phyloP scores from a whole-genome alignment of 2,797 vertebrate species.

The Danionella dracula region DNA sequence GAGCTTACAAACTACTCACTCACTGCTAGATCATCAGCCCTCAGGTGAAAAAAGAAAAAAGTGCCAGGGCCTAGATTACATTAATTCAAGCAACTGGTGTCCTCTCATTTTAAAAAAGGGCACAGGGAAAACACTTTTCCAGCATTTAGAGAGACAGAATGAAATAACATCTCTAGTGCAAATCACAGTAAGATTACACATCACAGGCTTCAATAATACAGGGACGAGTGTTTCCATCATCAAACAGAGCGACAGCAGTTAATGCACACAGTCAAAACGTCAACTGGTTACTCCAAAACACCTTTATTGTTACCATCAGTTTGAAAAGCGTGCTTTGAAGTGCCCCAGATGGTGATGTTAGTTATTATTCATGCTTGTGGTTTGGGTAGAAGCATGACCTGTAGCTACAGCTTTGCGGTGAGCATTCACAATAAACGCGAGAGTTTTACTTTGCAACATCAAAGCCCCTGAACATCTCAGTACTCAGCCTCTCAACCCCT shows the following conservation, averaged over 20 bases:
- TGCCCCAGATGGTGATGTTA: conserved; percentile 66
- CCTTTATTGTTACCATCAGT: conserved; percentile 66
- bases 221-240: neutral
- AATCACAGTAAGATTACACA: conserved; percentile 12
- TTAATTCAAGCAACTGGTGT: conserved; percentile 35
- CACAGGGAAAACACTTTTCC: neutral
- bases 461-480: conserved; percentile 40
- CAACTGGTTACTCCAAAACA: conserved; percentile 63
- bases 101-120: neutral
- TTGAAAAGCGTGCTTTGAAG: conserved; percentile 69
- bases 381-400: conserved; percentile 65
- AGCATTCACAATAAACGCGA: conserved; percentile 58
- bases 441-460: conserved; percentile 51
- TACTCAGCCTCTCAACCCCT: conserved; percentile 32
- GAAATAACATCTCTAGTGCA: neutral
- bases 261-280: conserved; percentile 37
- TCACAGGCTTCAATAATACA: neutral
- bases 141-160: neutral
- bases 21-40: conserved; percentile 35
- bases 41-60: conserved; percentile 25
- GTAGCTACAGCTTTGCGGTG: conserved; percentile 65
- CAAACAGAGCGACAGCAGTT: neutral
- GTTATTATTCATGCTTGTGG: conserved; percentile 66
- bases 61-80: conserved; percentile 38
- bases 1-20: conserved; percentile 38